These are phyloP conservation scores for Momotus momota DNA, from an alignment of 2,797 vertebrate species.

Conservation along the genomic window DNA sequence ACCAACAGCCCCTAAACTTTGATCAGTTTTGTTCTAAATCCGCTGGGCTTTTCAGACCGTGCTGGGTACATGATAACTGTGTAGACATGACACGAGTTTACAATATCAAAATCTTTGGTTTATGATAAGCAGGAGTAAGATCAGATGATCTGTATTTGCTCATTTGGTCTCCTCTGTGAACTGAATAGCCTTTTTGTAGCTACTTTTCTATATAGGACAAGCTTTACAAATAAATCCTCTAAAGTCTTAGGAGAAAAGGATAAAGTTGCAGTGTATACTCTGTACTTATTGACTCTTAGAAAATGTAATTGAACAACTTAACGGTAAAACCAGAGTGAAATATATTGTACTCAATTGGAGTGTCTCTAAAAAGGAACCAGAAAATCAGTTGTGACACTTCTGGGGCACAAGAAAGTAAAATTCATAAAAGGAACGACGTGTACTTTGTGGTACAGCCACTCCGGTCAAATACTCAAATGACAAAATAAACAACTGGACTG, in stretches of 20 bases:
- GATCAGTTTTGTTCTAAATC: not conserved
- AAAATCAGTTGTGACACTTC: not conserved
- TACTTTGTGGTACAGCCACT: not conserved
- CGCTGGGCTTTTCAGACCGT: not conserved
- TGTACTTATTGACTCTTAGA: not conserved
- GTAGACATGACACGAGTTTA: not conserved
- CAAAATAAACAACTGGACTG: not conserved
- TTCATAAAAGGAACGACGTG: not conserved
- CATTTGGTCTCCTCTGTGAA: not conserved
- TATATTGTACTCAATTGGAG: not conserved
- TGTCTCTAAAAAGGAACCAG: not conserved
- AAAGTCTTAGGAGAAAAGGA: not conserved
- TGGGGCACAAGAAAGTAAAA: not conserved
- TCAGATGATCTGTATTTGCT: not conserved
- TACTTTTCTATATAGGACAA: not conserved
- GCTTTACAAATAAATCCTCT: not conserved
- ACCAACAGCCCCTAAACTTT: not conserved
- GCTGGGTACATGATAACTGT: not conserved
- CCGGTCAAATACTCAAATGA: not conserved
- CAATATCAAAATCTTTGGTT: not conserved
- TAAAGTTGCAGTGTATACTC: not conserved
- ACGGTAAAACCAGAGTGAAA: not conserved
- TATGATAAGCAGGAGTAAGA: not conserved
- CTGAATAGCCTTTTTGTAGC: slow-evolving; percentile 19
- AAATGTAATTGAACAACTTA: not conserved